A percentile compares a stretch with the other conserved stretches of the same genome.
phyloP scores from a whole-genome alignment of 2,797 vertebrate species.

The Lithobates pipiens region DNA sequence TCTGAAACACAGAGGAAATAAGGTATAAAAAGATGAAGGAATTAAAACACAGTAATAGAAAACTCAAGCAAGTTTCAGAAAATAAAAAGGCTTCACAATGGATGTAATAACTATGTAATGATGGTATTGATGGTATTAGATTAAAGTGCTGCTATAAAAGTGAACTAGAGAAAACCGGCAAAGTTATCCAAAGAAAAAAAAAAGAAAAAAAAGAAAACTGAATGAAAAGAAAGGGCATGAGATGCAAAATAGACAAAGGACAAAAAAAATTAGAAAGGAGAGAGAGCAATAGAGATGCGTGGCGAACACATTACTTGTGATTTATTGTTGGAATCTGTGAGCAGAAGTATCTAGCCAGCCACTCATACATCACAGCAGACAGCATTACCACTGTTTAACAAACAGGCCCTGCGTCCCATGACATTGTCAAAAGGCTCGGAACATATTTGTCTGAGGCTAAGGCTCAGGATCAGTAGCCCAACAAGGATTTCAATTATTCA shows the following conservation, averaged over 20 bases:
- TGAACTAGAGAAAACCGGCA: not conserved
- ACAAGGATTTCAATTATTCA: constrained; percentile 44
- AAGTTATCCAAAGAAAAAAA: not conserved
- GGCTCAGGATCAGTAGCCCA: constrained; percentile 19
- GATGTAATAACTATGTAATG: not conserved
- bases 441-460: constrained; percentile 48
- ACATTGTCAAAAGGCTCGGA: constrained; percentile 47
- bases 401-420: constrained; percentile 55
- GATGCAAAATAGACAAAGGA: constrained; percentile 49
- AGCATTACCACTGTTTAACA: constrained; percentile 62
- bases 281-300: constrained; percentile 34
- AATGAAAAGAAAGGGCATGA: constrained; percentile 18
- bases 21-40: not conserved
- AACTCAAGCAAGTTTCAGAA: constrained; percentile 3
- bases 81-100: not conserved
- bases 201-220: not conserved
- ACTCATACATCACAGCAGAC: constrained; percentile 61
- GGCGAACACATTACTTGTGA: constrained; percentile 49
- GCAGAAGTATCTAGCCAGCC: constrained; percentile 51
- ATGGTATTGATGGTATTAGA: not conserved
- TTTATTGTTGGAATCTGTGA: constrained; percentile 56
- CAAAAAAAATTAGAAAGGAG: constrained; percentile 45
- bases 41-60: constrained; percentile 2
- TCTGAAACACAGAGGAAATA: constrained; percentile 35
- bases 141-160: not conserved